Base-by-base conservation (phyloP, 2,888 invertebrate genomes). In the Electrophaes corylata region DNA sequence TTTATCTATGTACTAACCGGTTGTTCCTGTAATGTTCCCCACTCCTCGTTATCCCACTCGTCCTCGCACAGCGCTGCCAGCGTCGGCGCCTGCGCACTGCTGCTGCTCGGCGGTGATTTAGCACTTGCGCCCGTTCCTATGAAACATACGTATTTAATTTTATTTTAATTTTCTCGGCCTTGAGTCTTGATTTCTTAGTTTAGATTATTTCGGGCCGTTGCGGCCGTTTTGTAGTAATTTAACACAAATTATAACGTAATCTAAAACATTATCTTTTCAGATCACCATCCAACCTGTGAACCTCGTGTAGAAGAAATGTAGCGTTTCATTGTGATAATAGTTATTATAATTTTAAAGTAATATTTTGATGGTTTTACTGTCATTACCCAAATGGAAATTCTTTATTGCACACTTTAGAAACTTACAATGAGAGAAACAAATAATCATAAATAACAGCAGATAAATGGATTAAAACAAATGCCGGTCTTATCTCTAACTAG, bases 41-140 rank as follows among this genome's bases (percentile, higher is more conserved):
- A 97, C 81, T 96, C 96, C 73, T 96, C 96, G 79, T 96, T 95
- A 78, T 96, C 96, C 96, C 96, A 96, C 46, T 96, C 96, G 82
- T 96, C 94, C 39, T 93, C 92, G 67, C 93, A 94, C 16, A 94
- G 91, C 14, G 92, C 94, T 72, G 92, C 94, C 60, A 89, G 92
- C 65, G 84, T 91, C 65, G 82, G 91, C 78, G 87, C 92, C 58
- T 77, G 93, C 85, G 78, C 94, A 87, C 79, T 91, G 66, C 86
- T 86, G 62, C 90, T 91, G 72, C 88, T 90, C 19, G 81, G 82
- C 12, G 87, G 86, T 0, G 89, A 90, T 67, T 88, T 89, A 1
- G 70, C 88, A 44, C 90, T 88, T 2, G 79, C 83, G 6, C 87
- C 86, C 0, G 90, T 84, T 1, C 81, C 84, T 79, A 44, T 5